These are phyloP conservation scores for Paramormyrops kingsleyae DNA, from an alignment of 2,113 vertebrate genomes.

Conservation along the genomic window DNA sequence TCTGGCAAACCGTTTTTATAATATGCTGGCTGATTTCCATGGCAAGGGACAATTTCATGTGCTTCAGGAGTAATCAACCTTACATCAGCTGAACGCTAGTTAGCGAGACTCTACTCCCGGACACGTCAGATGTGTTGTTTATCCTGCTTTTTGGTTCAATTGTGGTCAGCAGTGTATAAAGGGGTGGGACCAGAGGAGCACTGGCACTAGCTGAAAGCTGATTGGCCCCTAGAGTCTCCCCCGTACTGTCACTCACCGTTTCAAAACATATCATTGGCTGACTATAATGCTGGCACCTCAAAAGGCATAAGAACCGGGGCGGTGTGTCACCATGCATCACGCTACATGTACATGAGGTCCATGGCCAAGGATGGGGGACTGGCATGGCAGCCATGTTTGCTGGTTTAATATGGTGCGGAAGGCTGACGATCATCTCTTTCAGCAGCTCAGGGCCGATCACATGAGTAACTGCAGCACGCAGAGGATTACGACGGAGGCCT, in stretches of 20 bases:
- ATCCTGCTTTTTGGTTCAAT: not conserved
- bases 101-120: not conserved
- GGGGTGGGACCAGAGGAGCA: not conserved
- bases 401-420: not conserved
- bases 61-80: not conserved
- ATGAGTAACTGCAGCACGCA: not conserved
- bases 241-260: not conserved
- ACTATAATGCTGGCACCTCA: not conserved
- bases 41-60: not conserved
- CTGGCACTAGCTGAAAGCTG: not conserved
- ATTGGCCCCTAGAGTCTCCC: not conserved
- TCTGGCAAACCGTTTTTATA: not conserved
- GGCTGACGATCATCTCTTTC: not conserved
- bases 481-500: slow-evolving; percentile 12
- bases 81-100: not conserved
- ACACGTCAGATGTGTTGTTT: not conserved
- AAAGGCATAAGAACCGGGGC: not conserved
- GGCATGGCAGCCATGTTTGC: not conserved
- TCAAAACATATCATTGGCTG: not conserved
- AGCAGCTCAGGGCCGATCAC: not conserved
- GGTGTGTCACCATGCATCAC: not conserved
- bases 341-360: not conserved
- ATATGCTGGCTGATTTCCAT: not conserved
- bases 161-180: not conserved
- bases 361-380: not conserved